Evolutionary conservation across 2,113 vertebrate species (phyloP), one percentile per base, ranked within the genome.

Genomic region (Ptyas mucosa): DNA sequence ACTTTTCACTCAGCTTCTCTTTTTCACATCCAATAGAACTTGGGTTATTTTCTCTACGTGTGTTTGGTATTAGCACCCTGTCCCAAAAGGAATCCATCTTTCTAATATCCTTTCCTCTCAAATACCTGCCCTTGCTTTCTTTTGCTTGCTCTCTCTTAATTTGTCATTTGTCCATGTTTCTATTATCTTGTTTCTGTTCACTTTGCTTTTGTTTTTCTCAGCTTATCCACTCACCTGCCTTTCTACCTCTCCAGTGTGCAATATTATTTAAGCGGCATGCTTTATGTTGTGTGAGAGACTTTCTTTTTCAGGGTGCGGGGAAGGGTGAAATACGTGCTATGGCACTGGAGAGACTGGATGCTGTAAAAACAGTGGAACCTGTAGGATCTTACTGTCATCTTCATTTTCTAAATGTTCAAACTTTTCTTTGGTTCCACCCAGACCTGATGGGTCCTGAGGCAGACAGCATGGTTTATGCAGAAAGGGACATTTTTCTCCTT

Each of bases 241-340:
- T 2, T 20, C 93, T 94, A 88, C 94, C 94, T 92, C 6, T 89
- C 90, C 6, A 1, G 91, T 0, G 0, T 10, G 1, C 92, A 51
- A 90, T 96, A 96, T 96, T 7, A 51, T 91, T 93, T 21, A 95
- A 96, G 95, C 94, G 93, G 95, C 1, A 0, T 54, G 46, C 29
- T 0, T 75, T 12, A 29, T 57, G 57, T 26, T 0, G 0, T 93
- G 91, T n/a, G 88, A 81, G n/a, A 81, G 34, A 81, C 7, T 94
- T 95, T 88, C 29, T 94, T 95, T 92, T 93, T 95, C 0, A 0
- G 8, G 61, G 91, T 0, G 94, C 12, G 3, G 81, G 51, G 87
- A 18, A 88, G 94, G 94, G 39, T 97, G 96, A 97, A 97, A 97
- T 95, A 96, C 94, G 88, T 95, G 26, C 94, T 92, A n/a, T 97